Base-by-base conservation (phyloP, 1,140 invertebrate species). In the Pemphigus obesinymphae region DNA sequence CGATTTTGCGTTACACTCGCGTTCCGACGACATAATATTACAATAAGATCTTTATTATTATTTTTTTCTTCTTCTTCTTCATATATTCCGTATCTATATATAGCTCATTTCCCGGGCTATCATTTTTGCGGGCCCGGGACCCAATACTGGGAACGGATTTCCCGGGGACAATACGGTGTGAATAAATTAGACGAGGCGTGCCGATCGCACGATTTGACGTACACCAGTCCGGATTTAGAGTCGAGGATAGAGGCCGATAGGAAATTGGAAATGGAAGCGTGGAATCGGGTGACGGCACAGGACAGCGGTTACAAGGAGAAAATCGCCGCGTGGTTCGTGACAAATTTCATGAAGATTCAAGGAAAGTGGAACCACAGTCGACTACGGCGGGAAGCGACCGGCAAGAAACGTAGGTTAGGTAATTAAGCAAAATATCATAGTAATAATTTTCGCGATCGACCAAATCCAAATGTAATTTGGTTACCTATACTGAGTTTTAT, bases 281-380 rank as follows among this genome's bases (percentile, higher is more conserved):
- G 82, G 82, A 43, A 45, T 2, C 45, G 82, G 40, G 82, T 72
- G 37, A 72, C 31, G 26, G 82, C 87, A 8, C 86, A 84, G 82
- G 86, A 89, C 82, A 83, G 86, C 50, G 83, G 29, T 82, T 66
- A 87, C 23, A 82, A 83, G 26, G 86, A 87, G 84, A 86, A 85
- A 85, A 63, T 82, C 26, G 84, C 86, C 43, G 85, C 86, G 13
- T 86, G 82, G 70, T 48, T 82, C 5, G 84, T 87, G 2, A 84
- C 86, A 5, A 85, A 84, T 31, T 73, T 83, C 11, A 87, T 87
- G 84, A 86, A 86, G 82, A 43, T 82, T 23, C 76, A 82, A 76
- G 34, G 72, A n/a, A 82, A 82, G 34, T 63, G 55, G 50, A 76
- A 50, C 29, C 53, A 11, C 23, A 37, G 66, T n/a, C 34, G 37